Percentiles rank a stretch among this genome's conserved stretches.
Conservation (phyloP, 2,888 invertebrate species). For the Nasonia oneida region DNA sequence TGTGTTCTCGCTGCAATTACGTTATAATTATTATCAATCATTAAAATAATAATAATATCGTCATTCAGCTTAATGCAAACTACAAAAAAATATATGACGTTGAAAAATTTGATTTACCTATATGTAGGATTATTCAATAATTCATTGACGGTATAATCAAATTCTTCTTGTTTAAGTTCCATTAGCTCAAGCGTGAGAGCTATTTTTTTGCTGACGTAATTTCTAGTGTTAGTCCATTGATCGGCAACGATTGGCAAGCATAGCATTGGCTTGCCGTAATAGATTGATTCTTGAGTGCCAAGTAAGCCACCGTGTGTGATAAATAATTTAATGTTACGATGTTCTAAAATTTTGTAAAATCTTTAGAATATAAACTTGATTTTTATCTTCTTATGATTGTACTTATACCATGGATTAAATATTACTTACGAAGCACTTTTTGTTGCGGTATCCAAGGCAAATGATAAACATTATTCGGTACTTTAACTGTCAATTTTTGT, state of each 20-base stretch:
- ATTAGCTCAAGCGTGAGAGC: slow-evolving; percentile 67
- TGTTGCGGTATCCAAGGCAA: slow-evolving; percentile 72
- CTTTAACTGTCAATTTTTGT: slow-evolving; percentile 66
- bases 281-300: slow-evolving; percentile 74
- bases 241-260: slow-evolving; percentile 75
- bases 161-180: slow-evolving; percentile 67
- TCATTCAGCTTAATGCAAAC: neutral
- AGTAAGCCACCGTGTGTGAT: slow-evolving; percentile 76
- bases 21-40: neutral
- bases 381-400: neutral
- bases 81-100: no score
- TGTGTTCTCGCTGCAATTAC: slow-evolving; percentile 61
- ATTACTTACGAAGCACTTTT: slow-evolving; percentile 71
- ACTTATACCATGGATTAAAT: neutral
- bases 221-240: slow-evolving; percentile 72
- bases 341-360: slow-evolving; percentile 67
- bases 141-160: slow-evolving; percentile 69
- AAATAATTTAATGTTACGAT: slow-evolving; percentile 73
- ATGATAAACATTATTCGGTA: slow-evolving; percentile 70
- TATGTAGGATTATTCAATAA: slow-evolving; percentile 68
- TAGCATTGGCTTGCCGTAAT: slow-evolving; percentile 74
- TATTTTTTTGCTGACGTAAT: slow-evolving; percentile 68
- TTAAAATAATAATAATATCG: neutral
- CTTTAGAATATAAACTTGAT: neutral
- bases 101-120: slow-evolving; percentile 29